Evolutionary conservation across 64 coral and sea anemone genomes (phyloP).

Genomic region (Porites lutea): DNA sequence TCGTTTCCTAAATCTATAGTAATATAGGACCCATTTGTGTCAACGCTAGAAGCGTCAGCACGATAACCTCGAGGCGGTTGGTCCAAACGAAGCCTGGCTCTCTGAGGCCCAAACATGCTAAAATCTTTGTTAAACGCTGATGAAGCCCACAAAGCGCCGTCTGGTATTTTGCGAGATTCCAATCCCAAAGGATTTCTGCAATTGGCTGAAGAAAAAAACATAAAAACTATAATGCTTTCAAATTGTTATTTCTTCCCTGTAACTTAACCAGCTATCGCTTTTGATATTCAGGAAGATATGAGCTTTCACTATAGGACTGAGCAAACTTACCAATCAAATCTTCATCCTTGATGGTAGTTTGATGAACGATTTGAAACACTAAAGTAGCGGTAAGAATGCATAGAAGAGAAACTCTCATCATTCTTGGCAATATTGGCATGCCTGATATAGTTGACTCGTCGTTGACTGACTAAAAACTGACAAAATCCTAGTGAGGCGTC

Average conservation of each 20-base stretch:
- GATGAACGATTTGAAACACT: neutral
- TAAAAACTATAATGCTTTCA: neutral
- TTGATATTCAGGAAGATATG: neutral
- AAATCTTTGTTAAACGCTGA: constrained; percentile 13
- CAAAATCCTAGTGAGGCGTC: neutral
- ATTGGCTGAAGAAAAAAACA: constrained; percentile 6
- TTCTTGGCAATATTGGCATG: neutral
- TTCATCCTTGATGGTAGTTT: neutral
- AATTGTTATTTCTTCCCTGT: neutral
- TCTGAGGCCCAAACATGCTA: constrained; percentile 12
- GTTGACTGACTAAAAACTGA: neutral
- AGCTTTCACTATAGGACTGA: neutral
- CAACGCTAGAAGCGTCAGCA: neutral
- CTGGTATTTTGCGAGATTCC: constrained; percentile 19
- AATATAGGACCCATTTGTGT: constrained; percentile 20
- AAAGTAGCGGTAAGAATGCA: neutral
- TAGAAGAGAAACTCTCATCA: neutral
- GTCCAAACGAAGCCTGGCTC: constrained; percentile 3
- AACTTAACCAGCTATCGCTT: neutral
- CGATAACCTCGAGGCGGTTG: constrained; percentile 23
- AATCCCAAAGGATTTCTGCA: constrained; percentile 48
- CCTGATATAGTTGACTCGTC: neutral
- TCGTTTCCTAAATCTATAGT: constrained; percentile 21
- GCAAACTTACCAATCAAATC: neutral
- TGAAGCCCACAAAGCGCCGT: neutral